A percentile compares a stretch with the other conserved stretches of the same genome.
These are phyloP conservation scores for Drosophila tripunctata DNA, from an alignment of 2,888 invertebrate species.

Conservation along the genomic window DNA sequence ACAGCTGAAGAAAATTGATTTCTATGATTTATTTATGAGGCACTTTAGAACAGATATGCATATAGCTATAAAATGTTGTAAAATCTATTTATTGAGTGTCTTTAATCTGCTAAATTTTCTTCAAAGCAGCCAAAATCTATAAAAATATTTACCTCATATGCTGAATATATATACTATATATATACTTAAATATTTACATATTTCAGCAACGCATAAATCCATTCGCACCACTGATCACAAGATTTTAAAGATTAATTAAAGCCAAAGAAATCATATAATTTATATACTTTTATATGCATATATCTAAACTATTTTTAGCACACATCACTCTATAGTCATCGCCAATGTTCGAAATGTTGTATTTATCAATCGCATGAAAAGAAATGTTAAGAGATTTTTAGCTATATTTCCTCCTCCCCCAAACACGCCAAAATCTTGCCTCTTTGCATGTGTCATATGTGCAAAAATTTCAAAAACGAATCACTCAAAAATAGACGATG, in stretches of 20 bases:
- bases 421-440: background rate
- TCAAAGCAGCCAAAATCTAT: too few species aligned
- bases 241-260: slow-evolving; percentile 59
- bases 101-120: background rate
- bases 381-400: slow-evolving; percentile 34
- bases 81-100: background rate
- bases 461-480: slow-evolving; percentile 71
- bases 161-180: background rate
- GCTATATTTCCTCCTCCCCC: background rate
- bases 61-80: background rate
- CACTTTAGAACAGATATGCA: background rate
- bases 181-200: slow-evolving; percentile 42
- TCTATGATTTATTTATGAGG: background rate
- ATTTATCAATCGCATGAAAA: slow-evolving; percentile 60
- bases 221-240: slow-evolving; percentile 48
- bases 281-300: slow-evolving; percentile 6
- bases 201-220: slow-evolving; percentile 51
- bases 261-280: slow-evolving; percentile 17
- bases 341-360: slow-evolving; percentile 25
- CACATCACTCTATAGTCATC: slow-evolving; percentile 38
- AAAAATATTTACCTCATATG: too few species aligned
- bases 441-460: slow-evolving; percentile 68
- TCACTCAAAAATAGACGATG: slow-evolving; percentile 69
- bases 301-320: slow-evolving; percentile 46
- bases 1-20: slow-evolving; percentile 2